These are phyloP conservation scores for Boulengeromyrus knoepffleri DNA, from an alignment of 2,113 vertebrate genomes.

Conservation along the genomic window DNA sequence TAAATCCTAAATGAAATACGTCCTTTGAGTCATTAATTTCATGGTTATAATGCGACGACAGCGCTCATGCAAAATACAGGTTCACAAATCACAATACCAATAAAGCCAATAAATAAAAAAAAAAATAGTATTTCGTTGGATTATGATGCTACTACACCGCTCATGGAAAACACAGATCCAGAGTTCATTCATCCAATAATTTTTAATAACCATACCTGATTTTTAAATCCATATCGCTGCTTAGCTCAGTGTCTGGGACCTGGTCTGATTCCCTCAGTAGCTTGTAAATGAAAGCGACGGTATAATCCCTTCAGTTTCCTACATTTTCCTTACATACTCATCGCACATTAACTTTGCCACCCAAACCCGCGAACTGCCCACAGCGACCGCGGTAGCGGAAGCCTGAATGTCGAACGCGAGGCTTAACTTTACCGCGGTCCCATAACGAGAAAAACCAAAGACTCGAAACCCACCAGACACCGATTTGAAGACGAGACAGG, in stretches of 20 bases:
- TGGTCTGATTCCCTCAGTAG: neutral
- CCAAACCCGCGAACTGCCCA: neutral
- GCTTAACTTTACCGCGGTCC: no score
- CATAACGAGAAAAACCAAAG: neutral
- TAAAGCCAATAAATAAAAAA: neutral
- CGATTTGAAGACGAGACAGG: neutral
- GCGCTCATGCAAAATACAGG: neutral
- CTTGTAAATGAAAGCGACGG: neutral
- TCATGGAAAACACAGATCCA: neutral
- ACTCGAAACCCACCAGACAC: neutral
- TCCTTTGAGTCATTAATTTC: neutral
- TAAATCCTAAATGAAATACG: neutral
- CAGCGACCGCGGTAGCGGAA: no score
- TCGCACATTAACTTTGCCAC: neutral
- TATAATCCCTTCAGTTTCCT: neutral
- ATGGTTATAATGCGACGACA: neutral
- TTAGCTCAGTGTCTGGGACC: neutral
- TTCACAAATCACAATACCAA: neutral
- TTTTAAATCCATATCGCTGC: neutral
- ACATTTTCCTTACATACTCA: neutral
- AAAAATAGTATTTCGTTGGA: neutral
- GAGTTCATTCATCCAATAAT: neutral
- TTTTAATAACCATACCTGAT: neutral
- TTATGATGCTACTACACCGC: neutral
- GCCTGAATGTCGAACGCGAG: no score